Evolutionary conservation across 2,113 vertebrate genomes (phyloP).

Genomic region (Alosa alosa): DNA sequence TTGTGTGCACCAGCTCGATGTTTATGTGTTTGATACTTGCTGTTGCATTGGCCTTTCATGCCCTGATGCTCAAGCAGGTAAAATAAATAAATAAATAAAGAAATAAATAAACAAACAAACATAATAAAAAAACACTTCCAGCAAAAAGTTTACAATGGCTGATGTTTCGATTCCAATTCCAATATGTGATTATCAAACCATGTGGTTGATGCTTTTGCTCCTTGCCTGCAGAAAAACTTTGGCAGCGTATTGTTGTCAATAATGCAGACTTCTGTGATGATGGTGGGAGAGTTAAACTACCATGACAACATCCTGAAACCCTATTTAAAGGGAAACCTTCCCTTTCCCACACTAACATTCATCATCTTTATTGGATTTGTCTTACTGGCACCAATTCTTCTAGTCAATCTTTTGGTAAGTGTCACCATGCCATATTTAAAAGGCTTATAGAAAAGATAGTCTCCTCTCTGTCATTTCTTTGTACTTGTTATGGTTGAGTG

Average conservation of each 20-base stretch:
- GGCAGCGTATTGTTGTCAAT: constrained; percentile 72
- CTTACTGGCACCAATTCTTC: constrained; percentile 81
- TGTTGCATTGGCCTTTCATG: constrained; percentile 81
- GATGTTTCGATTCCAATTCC: not conserved
- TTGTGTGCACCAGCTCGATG: constrained; percentile 74
- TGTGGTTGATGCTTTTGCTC: constrained; percentile 6
- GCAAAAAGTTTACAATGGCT: not conserved
- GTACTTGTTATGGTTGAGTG: not conserved
- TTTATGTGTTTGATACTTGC: constrained; percentile 82
- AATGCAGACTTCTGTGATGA: constrained; percentile 86
- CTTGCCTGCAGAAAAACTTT: constrained; percentile 70
- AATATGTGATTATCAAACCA: not conserved
- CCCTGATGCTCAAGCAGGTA: constrained; percentile 78
- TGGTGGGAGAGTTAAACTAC: constrained; percentile 84
- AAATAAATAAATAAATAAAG: not conserved
- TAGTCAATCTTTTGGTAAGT: constrained; percentile 86
- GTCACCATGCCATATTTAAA: not conserved
- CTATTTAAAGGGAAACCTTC: constrained; percentile 59
- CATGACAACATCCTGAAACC: constrained; percentile 79
- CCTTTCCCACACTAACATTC: constrained; percentile 76
- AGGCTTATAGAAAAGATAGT: not conserved
- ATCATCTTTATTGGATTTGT: constrained; percentile 74
- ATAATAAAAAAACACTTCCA: not conserved
- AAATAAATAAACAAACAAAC: too few relatives aligned
- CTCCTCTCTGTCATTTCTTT: not conserved